Conservation (phyloP, 1,140 invertebrate species). For the Rhizoglyphus robini region DNA sequence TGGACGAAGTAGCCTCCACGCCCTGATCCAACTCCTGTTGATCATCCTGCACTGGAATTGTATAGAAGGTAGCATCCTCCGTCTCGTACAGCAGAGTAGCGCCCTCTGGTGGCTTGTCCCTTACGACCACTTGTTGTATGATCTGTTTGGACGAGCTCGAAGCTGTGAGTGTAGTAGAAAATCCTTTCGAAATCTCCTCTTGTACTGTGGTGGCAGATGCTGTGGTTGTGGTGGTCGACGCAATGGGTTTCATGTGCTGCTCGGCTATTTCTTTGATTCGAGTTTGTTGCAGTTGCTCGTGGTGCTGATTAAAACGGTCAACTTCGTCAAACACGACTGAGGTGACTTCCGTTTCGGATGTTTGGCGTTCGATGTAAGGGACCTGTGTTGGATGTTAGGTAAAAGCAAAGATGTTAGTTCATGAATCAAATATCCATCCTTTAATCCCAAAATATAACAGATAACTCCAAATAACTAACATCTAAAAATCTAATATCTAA, state of each 20-base stretch:
- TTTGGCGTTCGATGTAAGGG: neutral
- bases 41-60: slow-evolving; percentile 7
- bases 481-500: no score
- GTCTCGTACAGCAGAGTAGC: slow-evolving; percentile 22
- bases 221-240: neutral
- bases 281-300: neutral
- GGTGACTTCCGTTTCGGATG: neutral
- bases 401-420: no score
- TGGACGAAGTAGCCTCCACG: neutral
- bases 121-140: slow-evolving; percentile 14
- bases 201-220: neutral
- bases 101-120: slow-evolving; percentile 8
- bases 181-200: neutral
- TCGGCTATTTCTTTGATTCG: neutral
- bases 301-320: slow-evolving; percentile 1
- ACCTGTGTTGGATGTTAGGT: no score
- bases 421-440: no score
- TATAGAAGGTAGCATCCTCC: slow-evolving; percentile 18
- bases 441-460: no score
- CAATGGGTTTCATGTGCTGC: neutral
- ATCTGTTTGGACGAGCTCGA: neutral
- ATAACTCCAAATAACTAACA: no score
- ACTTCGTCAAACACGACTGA: neutral
- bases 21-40: neutral
- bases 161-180: neutral